A percentile compares a stretch with the other conserved stretches of the same genome.
These are phyloP conservation scores for Todiramphus chloris DNA, from an alignment of 2,113 vertebrate species.

Conservation along the genomic window DNA sequence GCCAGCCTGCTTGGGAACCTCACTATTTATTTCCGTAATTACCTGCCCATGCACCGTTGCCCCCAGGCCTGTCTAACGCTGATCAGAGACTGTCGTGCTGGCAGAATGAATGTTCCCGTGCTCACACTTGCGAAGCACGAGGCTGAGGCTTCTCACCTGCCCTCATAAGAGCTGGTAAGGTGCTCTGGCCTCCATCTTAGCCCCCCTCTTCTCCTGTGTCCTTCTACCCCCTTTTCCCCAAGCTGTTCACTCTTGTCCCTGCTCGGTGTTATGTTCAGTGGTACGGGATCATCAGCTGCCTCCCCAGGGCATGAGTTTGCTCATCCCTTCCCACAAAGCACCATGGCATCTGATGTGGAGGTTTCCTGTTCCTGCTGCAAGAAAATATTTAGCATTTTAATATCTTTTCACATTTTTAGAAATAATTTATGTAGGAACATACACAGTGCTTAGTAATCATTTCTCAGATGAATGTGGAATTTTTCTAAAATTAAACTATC, in stretches of 20 bases:
- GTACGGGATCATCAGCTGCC: rapidly evolving
- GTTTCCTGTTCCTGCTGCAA: background rate
- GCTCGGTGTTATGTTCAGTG: background rate
- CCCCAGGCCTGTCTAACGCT: background rate
- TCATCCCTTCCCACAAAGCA: rapidly evolving
- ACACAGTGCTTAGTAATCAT: conserved; percentile 70
- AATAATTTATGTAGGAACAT: conserved; percentile 62
- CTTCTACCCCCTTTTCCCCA: background rate
- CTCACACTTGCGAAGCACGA: rapidly evolving
- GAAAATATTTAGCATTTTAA: conserved; percentile 62
- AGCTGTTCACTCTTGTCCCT: rapidly evolving
- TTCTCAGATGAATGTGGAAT: conserved; percentile 63
- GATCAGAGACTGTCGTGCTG: rapidly evolving
- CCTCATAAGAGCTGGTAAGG: background rate
- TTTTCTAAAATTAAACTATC: conserved; percentile 71
- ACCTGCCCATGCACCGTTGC: background rate
- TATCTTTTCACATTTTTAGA: conserved; percentile 55
- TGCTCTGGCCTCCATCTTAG: background rate
- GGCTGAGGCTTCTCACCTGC: background rate
- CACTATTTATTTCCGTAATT: background rate
- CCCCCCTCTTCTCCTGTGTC: rapidly evolving
- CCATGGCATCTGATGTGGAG: background rate
- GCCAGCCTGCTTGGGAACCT: background rate
- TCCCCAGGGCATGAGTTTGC: rapidly evolving
- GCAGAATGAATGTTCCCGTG: background rate